phyloP scores from a whole-genome alignment of 2,113 vertebrate genomes.

The Xiphophorus maculatus region DNA sequence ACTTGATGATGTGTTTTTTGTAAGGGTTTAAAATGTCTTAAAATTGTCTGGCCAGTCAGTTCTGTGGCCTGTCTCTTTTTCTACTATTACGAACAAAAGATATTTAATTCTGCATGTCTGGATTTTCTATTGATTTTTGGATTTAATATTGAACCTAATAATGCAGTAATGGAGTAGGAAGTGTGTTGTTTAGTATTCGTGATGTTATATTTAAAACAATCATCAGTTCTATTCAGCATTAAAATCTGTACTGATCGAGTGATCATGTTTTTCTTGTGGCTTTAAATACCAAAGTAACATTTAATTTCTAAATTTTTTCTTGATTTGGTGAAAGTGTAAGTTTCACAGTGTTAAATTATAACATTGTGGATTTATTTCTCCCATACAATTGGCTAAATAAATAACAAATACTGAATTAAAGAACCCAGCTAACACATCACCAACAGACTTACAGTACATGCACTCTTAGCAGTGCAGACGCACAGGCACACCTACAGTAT shows the following conservation, averaged over 20 bases:
- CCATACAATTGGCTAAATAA: slow-evolving; percentile 15
- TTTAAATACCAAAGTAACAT: too few relatives aligned
- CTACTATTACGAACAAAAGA: not conserved
- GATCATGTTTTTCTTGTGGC: too few relatives aligned
- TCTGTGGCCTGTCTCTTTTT: not conserved
- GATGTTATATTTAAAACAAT: too few relatives aligned
- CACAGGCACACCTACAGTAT: not conserved
- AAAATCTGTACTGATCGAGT: too few relatives aligned
- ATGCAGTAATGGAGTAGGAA: too few relatives aligned
- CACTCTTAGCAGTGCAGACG: slow-evolving; percentile 4
- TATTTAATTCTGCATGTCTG: not conserved
- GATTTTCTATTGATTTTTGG: not conserved
- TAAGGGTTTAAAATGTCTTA: not conserved
- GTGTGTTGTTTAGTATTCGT: too few relatives aligned
- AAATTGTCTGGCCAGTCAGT: not conserved
- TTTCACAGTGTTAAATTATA: not conserved
- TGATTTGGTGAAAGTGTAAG: too few relatives aligned
- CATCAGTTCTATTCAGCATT: too few relatives aligned
- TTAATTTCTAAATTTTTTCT: too few relatives aligned
- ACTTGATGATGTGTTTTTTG: not conserved
- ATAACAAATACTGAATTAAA: slow-evolving; percentile 23
- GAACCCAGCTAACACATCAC: slow-evolving; percentile 16
- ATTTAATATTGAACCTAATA: not conserved
- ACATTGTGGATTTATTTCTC: not conserved
- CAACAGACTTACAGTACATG: slow-evolving; percentile 12